Percentiles rank a stretch among this genome's conserved stretches.
Conservation (phyloP, 2,797 vertebrate genomes). For the Catharus ustulatus region DNA sequence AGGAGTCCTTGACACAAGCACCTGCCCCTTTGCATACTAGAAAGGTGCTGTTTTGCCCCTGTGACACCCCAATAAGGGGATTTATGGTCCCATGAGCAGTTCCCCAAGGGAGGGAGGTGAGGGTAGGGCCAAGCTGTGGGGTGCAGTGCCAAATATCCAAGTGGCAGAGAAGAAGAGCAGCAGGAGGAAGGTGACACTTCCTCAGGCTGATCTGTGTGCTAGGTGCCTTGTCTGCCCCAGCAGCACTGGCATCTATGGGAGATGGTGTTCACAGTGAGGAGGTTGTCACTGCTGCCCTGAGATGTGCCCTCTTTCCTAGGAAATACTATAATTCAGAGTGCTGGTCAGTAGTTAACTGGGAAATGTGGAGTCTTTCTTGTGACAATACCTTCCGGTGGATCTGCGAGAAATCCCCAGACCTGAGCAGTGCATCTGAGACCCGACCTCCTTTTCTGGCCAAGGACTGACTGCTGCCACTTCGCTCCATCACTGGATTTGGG, state of each 20-base stretch:
- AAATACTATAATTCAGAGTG: rapidly evolving
- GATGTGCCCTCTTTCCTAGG: background rate
- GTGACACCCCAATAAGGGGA: background rate
- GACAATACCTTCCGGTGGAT: rapidly evolving
- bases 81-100: background rate
- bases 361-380: rapidly evolving
- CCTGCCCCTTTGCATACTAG: background rate
- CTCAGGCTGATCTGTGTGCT: background rate
- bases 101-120: background rate
- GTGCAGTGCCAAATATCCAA: background rate
- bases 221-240: background rate
- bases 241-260: background rate
- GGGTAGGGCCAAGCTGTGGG: background rate
- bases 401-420: background rate
- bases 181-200: background rate
- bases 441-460: rapidly evolving
- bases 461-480: background rate
- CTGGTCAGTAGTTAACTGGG: rapidly evolving
- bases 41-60: background rate
- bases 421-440: rapidly evolving
- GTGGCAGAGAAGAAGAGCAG: background rate
- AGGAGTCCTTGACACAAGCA: background rate
- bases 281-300: background rate
- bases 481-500: rapidly evolving
- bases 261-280: background rate